A percentile compares a stretch with the other conserved stretches of the same genome.
These are phyloP conservation scores for Etheostoma nigrum DNA, from an alignment of 2,797 vertebrate species.

Conservation along the genomic window DNA sequence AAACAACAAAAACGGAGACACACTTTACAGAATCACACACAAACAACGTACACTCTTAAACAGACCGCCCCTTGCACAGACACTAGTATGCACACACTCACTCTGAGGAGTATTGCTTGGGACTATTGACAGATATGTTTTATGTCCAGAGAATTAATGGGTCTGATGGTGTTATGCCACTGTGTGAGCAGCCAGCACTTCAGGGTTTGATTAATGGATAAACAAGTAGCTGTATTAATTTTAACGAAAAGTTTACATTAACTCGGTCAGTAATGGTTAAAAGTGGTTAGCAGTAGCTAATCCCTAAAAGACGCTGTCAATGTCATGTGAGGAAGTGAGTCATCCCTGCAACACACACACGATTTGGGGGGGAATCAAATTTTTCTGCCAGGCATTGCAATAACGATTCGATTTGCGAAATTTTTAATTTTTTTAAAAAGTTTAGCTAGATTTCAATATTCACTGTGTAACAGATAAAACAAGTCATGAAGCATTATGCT, in stretches of 20 bases:
- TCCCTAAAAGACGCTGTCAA: neutral
- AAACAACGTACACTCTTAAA: conserved; percentile 26
- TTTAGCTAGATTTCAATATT: too few species aligned
- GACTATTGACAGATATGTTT: conserved; percentile 64
- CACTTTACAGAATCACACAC: conserved; percentile 31
- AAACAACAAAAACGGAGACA: conserved; percentile 41
- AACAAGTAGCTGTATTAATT: conserved; percentile 72
- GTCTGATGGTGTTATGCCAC: conserved; percentile 54
- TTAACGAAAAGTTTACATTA: conserved; percentile 65
- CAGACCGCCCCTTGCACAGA: conserved; percentile 21
- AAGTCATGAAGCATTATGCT: too few species aligned
- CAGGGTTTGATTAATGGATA: conserved; percentile 66
- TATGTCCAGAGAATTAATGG: conserved; percentile 58
- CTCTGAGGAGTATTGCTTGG: conserved; percentile 36
- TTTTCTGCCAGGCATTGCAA: too few species aligned
- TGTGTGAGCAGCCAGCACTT: conserved; percentile 43
- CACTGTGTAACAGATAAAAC: too few species aligned
- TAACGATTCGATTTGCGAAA: too few species aligned
- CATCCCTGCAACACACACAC: conserved; percentile 33
- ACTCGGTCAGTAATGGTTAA: conserved; percentile 49
- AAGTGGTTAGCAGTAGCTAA: neutral
- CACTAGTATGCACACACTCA: conserved; percentile 47
- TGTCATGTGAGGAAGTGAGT: conserved; percentile 51
- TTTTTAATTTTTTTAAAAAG: too few species aligned
- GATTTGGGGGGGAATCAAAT: neutral